A percentile compares a stretch with the other conserved stretches of the same genome.
Evolutionary conservation across 2,797 vertebrate species (phyloP).

Genomic region (Anguilla obscura): DNA sequence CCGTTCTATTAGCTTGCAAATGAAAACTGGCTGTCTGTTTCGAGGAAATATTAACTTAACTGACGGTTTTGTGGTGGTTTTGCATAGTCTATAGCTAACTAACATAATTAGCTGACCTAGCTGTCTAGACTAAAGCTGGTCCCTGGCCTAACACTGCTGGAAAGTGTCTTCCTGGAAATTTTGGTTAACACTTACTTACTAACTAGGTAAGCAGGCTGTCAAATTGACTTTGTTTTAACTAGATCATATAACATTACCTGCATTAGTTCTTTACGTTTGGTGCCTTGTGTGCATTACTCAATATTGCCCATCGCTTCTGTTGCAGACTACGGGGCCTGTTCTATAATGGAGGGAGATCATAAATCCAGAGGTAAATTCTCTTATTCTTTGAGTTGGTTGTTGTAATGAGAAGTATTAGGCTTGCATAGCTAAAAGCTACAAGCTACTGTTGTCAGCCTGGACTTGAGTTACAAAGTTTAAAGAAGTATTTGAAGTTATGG

Average conservation of each 20-base stretch:
- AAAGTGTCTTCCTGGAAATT: neutral
- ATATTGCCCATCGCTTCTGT: conserved; percentile 1
- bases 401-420: neutral
- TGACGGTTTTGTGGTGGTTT: neutral
- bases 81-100: neutral
- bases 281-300: neutral
- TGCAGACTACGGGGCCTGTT: conserved; percentile 40
- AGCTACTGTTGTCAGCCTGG: neutral
- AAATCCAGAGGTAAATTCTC: conserved; percentile 53
- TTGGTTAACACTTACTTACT: neutral
- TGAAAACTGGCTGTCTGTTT: neutral
- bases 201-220: neutral
- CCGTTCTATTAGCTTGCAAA: neutral
- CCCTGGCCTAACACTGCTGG: neutral
- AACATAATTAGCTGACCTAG: neutral
- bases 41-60: neutral
- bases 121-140: neutral
- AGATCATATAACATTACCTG: neutral
- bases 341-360: conserved; percentile 50
- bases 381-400: neutral
- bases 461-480: neutral
- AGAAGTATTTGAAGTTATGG: neutral
- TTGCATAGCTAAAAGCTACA: neutral
- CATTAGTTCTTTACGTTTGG: neutral
- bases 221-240: neutral